Conservation (phyloP, 2,797 vertebrate genomes). For the Bufotes viridis region DNA sequence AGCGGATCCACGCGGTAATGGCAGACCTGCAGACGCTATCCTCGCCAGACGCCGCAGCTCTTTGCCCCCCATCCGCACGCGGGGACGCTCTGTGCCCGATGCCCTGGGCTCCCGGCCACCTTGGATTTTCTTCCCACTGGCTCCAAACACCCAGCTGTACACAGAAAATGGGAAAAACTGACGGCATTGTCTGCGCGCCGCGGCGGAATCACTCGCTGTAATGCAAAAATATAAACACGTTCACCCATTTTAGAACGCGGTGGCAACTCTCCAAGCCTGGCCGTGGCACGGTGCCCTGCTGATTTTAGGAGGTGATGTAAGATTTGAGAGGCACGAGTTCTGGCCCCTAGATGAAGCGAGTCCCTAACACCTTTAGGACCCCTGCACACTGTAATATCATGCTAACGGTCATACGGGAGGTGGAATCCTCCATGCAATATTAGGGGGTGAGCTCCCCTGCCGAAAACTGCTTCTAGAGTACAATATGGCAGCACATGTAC, state of each 20-base stretch:
- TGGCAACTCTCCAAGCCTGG: conserved; percentile 64
- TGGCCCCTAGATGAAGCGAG: too few relatives aligned
- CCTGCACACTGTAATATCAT: too few relatives aligned
- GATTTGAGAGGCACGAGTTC: too few relatives aligned
- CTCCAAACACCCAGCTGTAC: conserved; percentile 69
- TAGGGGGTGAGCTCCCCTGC: too few relatives aligned
- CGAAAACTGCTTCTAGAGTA: too few relatives aligned
- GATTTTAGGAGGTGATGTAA: too few relatives aligned
- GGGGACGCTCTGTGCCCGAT: conserved; percentile 64
- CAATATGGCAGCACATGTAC: too few relatives aligned
- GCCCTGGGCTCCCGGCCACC: conserved; percentile 61
- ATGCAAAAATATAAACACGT: conserved; percentile 67
- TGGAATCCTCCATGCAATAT: too few relatives aligned
- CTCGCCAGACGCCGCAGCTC: conserved; percentile 37
- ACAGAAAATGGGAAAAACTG: conserved; percentile 74
- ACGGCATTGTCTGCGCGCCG: conserved; percentile 74
- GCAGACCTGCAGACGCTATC: conserved; percentile 21
- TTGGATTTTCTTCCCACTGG: conserved; percentile 68
- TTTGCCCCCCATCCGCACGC: conserved; percentile 25
- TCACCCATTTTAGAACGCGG: conserved; percentile 67
- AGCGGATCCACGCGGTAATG: neutral
- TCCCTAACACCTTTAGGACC: too few relatives aligned
- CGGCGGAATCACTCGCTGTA: conserved; percentile 71
- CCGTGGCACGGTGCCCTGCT: neutral
- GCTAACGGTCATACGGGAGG: too few relatives aligned